Evolutionary conservation across 2,113 vertebrate species (phyloP), one percentile per base, ranked within the genome.

Genomic region (Natator depressus): DNA sequence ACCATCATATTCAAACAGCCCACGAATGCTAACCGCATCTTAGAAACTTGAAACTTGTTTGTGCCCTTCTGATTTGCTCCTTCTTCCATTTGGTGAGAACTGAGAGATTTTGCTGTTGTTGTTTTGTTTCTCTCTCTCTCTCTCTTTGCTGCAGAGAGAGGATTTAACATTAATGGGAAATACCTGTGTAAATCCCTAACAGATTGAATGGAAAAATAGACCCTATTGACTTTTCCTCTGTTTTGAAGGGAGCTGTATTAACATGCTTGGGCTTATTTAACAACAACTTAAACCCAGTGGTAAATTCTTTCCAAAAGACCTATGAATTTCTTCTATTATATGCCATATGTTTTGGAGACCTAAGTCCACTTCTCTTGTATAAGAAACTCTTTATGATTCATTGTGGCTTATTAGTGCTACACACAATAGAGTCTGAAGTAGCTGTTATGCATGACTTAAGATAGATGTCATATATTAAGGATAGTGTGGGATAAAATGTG

Each of bases 401-500:
- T 59, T 14, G 53, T 50, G 80, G 50, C 16, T 83, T 47, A 2
- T 4, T 19, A n/a, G 35, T 8, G 31, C 50, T 85, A 87, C 80
- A 31, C 24, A 4, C 54, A 12, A n/a, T 6, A 54, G 20, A 31
- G 4, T 5, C 24, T 31, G 46, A 85, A 25, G 11, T 8, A 31
- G 27, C 29, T 72, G 2, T 12, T 0, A 0, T 42, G 2, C 0
- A 2, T 12, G 79, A 59, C 20, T 85, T 38, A 38, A 72, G 65
- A n/a, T 38, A 38, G 50, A 76, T 0, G 2, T 88, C 0, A 1
- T 4, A 3, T 14, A 20, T 6, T 55, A 55, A 80, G 51, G 27
- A 38, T 80, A 78, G 75, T 4, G 8, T 0, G 3, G 13, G 35
- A 10, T 46, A 38, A 92, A 92, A 91, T 0, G 0, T 5, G 14